phyloP scores from a whole-genome alignment of 2,888 invertebrate genomes.

The Cosmia pyralina region DNA sequence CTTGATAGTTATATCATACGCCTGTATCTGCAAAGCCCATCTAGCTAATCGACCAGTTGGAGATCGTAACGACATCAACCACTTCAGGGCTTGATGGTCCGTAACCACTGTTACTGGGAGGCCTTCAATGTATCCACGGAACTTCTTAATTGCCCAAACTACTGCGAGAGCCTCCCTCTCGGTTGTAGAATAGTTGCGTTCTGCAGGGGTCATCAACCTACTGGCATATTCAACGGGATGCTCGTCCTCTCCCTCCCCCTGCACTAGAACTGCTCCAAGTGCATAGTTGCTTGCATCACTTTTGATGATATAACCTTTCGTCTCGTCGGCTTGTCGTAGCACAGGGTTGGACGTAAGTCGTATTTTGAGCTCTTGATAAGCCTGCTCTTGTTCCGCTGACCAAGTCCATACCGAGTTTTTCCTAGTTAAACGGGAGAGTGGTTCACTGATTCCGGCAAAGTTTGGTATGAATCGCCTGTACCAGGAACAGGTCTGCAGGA shows the following conservation, averaged over 20 bases:
- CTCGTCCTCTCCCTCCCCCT: too few species aligned
- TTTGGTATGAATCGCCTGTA: constrained; percentile 59
- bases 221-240: too few species aligned
- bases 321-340: constrained; percentile 11
- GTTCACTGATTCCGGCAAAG: constrained; percentile 47
- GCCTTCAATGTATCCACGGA: constrained; percentile 30
- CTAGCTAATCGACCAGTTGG: constrained; percentile 22
- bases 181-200: constrained; percentile 8
- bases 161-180: constrained; percentile 16
- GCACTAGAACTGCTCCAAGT: background rate
- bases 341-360: background rate
- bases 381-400: constrained; percentile 9
- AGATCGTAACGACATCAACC: constrained; percentile 15
- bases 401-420: constrained; percentile 1
- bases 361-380: constrained; percentile 9
- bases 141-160: constrained; percentile 6
- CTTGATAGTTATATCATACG: constrained; percentile 43
- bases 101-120: constrained; percentile 15
- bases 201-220: constrained; percentile 3
- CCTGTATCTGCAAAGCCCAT: constrained; percentile 27
- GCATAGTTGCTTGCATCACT: constrained; percentile 37
- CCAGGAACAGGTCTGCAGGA: constrained; percentile 59
- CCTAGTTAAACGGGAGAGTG: constrained; percentile 39
- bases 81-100: constrained; percentile 30
- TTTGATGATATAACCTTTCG: constrained; percentile 14